Evolutionary conservation across 2,797 vertebrate genomes (phyloP).

Genomic region (Loriculus beryllinus): DNA sequence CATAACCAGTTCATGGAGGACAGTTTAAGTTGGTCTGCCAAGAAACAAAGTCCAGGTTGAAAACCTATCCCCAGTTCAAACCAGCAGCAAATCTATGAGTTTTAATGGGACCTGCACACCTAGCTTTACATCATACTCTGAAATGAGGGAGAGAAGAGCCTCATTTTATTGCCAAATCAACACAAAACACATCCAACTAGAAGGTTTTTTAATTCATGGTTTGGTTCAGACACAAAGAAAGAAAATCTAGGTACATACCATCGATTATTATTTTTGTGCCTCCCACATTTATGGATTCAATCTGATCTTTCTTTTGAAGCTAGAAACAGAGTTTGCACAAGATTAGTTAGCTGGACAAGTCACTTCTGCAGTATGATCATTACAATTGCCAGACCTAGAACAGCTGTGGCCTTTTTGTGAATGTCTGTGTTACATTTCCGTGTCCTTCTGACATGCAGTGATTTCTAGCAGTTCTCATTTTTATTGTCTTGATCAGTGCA

Average conservation of each 20-base stretch:
- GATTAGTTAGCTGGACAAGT: neutral
- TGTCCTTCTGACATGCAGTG: neutral
- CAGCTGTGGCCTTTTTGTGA: neutral
- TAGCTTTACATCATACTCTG: neutral
- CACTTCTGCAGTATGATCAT: neutral
- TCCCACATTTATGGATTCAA: slow-evolving; percentile 90
- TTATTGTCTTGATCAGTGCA: neutral
- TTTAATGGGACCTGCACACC: neutral
- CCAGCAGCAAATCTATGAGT: neutral
- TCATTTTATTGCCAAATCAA: neutral
- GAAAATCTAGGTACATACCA: slow-evolving; percentile 74
- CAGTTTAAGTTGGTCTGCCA: neutral
- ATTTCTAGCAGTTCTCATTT: neutral
- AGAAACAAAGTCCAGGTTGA: neutral
- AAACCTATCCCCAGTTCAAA: neutral
- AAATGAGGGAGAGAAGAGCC: neutral
- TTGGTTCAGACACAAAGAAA: neutral
- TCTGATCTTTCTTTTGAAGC: slow-evolving; percentile 84
- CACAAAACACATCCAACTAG: neutral
- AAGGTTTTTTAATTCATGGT: neutral
- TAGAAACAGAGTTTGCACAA: slow-evolving; percentile 66
- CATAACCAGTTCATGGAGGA: neutral
- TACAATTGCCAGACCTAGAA: neutral
- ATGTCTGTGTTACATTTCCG: neutral
- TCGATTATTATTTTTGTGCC: slow-evolving; percentile 90